A percentile compares a stretch with the other conserved stretches of the same genome.
phyloP scores from a whole-genome alignment of 2,113 vertebrate genomes.

The Genyomyrus donnyi region DNA sequence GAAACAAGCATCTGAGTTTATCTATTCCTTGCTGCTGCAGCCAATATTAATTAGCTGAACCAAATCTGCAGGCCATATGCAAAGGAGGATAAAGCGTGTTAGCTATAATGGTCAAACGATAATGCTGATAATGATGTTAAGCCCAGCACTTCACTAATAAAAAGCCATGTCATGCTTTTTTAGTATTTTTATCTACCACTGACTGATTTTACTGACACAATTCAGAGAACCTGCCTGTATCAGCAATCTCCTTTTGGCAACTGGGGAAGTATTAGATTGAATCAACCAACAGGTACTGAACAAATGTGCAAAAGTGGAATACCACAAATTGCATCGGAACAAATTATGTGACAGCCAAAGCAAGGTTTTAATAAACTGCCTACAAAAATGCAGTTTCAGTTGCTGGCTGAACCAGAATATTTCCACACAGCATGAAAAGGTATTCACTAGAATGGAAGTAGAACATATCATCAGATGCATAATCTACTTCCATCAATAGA shows the following conservation, averaged over 20 bases:
- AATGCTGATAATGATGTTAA: neutral
- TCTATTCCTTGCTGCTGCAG: neutral
- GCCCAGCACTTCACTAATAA: neutral
- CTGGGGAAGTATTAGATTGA: neutral
- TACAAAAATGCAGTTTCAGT: neutral
- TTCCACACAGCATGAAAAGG: neutral
- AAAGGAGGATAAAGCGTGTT: neutral
- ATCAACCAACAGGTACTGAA: neutral
- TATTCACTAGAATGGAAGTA: neutral
- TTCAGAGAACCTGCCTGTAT: neutral
- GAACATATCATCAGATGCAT: neutral
- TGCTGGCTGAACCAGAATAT: neutral
- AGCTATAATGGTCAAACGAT: neutral
- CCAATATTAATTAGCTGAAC: neutral
- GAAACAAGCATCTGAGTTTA: neutral
- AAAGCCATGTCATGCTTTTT: neutral
- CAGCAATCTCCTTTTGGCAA: neutral
- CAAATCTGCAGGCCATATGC: neutral
- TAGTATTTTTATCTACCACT: neutral
- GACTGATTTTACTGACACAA: neutral
- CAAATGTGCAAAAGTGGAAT: neutral
- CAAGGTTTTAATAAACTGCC: neutral
- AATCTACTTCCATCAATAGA: neutral
- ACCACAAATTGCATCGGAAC: neutral
- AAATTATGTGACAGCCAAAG: neutral